A percentile compares a stretch with the other conserved stretches of the same genome.
Conservation (phyloP, 2,797 vertebrate genomes). For the Catostomus latipinnis region DNA sequence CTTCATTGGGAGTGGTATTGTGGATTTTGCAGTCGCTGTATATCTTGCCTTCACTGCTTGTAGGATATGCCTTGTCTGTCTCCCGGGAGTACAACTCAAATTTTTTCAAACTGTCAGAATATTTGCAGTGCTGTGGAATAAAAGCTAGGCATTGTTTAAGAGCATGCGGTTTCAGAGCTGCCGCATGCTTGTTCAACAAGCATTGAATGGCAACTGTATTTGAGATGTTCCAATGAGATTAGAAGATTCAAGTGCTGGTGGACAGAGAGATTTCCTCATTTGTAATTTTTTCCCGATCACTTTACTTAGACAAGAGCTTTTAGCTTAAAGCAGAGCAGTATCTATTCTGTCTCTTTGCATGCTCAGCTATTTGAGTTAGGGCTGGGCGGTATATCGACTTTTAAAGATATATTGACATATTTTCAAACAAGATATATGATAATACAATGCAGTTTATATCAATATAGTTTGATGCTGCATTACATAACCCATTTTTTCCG, state of each 20-base stretch:
- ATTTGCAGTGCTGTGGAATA: slow-evolving; percentile 18
- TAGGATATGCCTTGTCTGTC: slow-evolving; percentile 26
- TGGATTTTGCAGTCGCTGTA: slow-evolving; percentile 38
- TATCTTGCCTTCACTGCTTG: slow-evolving; percentile 38
- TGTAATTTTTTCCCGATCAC: slow-evolving; percentile 9
- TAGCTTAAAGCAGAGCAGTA: not conserved
- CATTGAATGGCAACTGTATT: slow-evolving; percentile 18
- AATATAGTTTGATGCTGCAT: too few relatives aligned
- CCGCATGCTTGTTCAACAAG: slow-evolving; percentile 46
- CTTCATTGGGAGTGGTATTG: slow-evolving; percentile 13
- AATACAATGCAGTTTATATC: too few relatives aligned
- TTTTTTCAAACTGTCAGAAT: slow-evolving; percentile 45
- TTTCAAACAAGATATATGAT: too few relatives aligned
- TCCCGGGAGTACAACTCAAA: slow-evolving; percentile 29
- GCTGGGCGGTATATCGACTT: too few relatives aligned
- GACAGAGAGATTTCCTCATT: slow-evolving; percentile 26
- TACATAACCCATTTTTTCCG: too few relatives aligned
- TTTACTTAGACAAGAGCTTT: not conserved
- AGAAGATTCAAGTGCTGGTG: not conserved
- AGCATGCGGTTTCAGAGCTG: slow-evolving; percentile 32
- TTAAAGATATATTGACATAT: too few relatives aligned
- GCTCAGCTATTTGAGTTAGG: slow-evolving; percentile 29
- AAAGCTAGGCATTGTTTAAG: slow-evolving; percentile 31
- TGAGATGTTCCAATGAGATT: slow-evolving; percentile 20
- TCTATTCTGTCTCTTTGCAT: slow-evolving; percentile 1